A percentile compares a stretch with the other conserved stretches of the same genome.
phyloP scores from a whole-genome alignment of 1,140 invertebrate species.

The Papilio helenus region DNA sequence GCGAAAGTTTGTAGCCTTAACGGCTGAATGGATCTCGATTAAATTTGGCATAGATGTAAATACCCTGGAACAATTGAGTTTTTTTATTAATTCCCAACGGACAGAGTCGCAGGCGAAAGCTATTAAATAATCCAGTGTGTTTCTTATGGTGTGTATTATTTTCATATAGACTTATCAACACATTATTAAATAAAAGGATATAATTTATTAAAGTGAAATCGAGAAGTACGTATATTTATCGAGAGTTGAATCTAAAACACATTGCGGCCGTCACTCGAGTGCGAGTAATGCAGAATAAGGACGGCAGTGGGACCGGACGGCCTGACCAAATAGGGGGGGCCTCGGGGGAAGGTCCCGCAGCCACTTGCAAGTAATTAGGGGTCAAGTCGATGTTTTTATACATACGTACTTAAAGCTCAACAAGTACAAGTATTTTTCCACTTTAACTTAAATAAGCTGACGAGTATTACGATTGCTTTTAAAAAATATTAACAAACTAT shows the following conservation, averaged over 20 bases:
- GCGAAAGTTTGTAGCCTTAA: too few species aligned
- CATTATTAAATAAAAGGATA: too few species aligned
- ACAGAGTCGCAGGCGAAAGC: too few species aligned
- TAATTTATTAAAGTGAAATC: not conserved
- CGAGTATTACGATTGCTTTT: too few species aligned
- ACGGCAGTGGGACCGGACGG: constrained; percentile 34
- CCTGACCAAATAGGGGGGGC: constrained; percentile 52
- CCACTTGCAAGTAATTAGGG: constrained; percentile 7
- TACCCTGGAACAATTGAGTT: too few species aligned
- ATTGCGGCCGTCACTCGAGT: not conserved
- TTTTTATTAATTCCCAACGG: too few species aligned
- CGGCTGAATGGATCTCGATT: too few species aligned
- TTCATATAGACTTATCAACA: too few species aligned
- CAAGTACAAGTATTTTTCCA: not conserved
- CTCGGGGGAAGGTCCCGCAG: constrained; percentile 45
- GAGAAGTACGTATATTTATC: not conserved
- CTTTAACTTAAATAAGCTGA: not conserved
- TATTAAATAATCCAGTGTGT: too few species aligned
- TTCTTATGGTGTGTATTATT: too few species aligned
- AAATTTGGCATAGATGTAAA: too few species aligned
- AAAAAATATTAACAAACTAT: too few species aligned
- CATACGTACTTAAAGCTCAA: not conserved
- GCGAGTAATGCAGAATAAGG: constrained; percentile 29
- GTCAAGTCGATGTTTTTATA: constrained; percentile 30
- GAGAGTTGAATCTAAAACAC: constrained; percentile 8